A percentile compares a stretch with the other conserved stretches of the same genome.
phyloP scores from a whole-genome alignment of 2,113 vertebrate genomes.

The Asarcornis scutulata region DNA sequence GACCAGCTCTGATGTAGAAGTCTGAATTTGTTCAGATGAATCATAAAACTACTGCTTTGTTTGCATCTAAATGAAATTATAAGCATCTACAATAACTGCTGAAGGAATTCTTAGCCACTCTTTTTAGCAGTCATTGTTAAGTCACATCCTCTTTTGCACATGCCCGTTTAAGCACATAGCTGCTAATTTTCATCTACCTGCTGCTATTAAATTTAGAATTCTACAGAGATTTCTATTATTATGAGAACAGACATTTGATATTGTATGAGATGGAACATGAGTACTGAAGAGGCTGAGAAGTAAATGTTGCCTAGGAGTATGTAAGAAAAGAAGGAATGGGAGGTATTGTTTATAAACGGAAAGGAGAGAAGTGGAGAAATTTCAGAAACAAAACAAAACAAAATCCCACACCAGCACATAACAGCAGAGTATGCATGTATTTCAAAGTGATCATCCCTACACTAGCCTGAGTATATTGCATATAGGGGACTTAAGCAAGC shows the following conservation, averaged over 20 bases:
- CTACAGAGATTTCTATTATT: not conserved
- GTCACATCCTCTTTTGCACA: not conserved
- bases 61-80: not conserved
- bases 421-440: not conserved
- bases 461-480: not conserved
- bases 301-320: not conserved
- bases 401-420: not conserved
- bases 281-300: not conserved
- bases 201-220: not conserved
- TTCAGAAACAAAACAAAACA: not conserved
- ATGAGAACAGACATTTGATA: not conserved
- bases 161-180: not conserved
- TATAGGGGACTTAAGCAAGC: not conserved
- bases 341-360: not conserved
- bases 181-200: not conserved
- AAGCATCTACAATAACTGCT: not conserved
- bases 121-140: not conserved
- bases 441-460: not conserved
- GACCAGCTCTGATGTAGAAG: not conserved
- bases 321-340: not conserved
- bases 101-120: not conserved
- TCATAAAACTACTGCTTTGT: not conserved
- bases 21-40: rapidly evolving
- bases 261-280: not conserved
- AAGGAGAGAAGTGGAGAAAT: not conserved